phyloP scores from a whole-genome alignment of 2,797 vertebrate species.

The Typhlichthys subterraneus region DNA sequence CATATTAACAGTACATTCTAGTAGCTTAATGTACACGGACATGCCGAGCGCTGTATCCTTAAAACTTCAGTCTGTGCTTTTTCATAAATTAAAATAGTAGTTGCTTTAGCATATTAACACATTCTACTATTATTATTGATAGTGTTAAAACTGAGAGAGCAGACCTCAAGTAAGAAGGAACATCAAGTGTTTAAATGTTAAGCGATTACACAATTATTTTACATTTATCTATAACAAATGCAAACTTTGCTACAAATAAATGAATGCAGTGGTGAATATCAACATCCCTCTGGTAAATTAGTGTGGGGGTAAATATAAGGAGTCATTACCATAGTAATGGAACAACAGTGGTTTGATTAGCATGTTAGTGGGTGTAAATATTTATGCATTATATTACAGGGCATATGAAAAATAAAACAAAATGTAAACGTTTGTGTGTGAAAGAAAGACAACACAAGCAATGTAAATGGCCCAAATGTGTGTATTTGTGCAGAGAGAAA shows the following conservation, averaged over 20 bases:
- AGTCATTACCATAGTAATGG: constrained; percentile 67
- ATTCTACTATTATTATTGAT: background rate
- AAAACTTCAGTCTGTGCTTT: constrained; percentile 1
- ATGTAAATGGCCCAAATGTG: background rate
- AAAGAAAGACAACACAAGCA: background rate
- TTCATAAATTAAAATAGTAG: background rate
- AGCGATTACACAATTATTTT: no score
- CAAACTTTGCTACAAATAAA: constrained; percentile 34
- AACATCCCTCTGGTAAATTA: constrained; percentile 48
- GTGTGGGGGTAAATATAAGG: constrained; percentile 46
- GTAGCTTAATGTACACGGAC: background rate
- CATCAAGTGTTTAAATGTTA: no score
- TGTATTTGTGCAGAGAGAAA: background rate
- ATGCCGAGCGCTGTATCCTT: background rate
- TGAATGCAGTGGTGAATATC: constrained; percentile 31
- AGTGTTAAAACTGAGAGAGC: background rate
- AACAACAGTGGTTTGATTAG: constrained; percentile 53
- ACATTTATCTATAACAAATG: background rate
- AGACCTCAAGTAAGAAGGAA: no score
- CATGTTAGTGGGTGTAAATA: constrained; percentile 56
- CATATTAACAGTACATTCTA: background rate
- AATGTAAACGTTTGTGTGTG: background rate
- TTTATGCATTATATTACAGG: constrained; percentile 55
- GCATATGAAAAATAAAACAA: constrained; percentile 12
- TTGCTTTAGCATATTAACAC: constrained; percentile 5